These are phyloP conservation scores for Agonopterix heracliana DNA, from an alignment of 2,888 invertebrate genomes.

Conservation along the genomic window DNA sequence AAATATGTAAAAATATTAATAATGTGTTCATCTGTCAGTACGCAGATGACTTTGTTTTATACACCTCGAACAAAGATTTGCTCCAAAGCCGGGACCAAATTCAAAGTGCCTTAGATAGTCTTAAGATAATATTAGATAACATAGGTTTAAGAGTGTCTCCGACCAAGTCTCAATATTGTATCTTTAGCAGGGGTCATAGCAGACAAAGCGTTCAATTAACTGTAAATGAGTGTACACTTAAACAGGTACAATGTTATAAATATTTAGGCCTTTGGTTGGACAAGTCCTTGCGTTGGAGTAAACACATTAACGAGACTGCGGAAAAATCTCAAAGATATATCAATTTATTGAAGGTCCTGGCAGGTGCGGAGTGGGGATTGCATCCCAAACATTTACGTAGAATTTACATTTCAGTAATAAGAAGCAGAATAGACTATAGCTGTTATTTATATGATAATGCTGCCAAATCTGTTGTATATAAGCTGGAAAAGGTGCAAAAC, in stretches of 20 bases:
- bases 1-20: background rate
- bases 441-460: too few species aligned
- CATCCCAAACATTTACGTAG: too few species aligned
- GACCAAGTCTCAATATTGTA: background rate
- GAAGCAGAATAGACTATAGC: too few species aligned
- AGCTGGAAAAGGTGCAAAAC: too few species aligned
- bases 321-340: too few species aligned
- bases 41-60: background rate
- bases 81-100: background rate
- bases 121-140: background rate
- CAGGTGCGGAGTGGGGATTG: too few species aligned
- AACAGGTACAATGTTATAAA: conserved; percentile 12
- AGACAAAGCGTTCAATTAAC: conserved; percentile 9
- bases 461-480: too few species aligned
- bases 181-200: background rate
- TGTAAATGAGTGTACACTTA: background rate
- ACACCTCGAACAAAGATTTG: background rate
- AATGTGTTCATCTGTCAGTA: background rate
- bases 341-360: too few species aligned
- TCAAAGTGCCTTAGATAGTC: background rate
- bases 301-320: too few species aligned
- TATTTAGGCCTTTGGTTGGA: conserved; percentile 27
- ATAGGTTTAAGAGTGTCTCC: background rate
- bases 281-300: too few species aligned
- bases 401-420: too few species aligned